Base-by-base conservation (phyloP, 1,140 invertebrate genomes). In the Dufourea novaeangliae region DNA sequence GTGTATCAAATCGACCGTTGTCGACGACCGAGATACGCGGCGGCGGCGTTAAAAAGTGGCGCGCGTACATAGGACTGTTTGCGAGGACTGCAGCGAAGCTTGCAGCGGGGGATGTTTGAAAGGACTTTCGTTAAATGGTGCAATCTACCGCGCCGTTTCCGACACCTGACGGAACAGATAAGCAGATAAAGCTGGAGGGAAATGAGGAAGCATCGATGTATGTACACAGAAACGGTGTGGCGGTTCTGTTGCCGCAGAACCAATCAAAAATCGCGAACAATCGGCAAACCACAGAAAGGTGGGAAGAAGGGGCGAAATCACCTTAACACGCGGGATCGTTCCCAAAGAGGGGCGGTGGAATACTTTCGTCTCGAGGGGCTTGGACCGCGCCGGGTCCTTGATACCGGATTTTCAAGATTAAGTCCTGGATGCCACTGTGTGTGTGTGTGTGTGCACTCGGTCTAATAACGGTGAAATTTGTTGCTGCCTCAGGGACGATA, bases 121-220 rank as follows among this genome's bases (percentile, higher is more conserved):
- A 71, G 59, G 71, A 64, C 77, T 73, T 57, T 70, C 50, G 80
- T 79, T n/a, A 84, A 82, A 86, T 74, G 57, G 64, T 44, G 75
- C 80, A 77, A 85, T 86, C 80, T 76, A 80, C 80, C 29, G 63
- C 78, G 71, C 62, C 83, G 72, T 85, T 86, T 81, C 80, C 81
- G 75, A 75, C 68, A 75, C 27, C 66, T 68, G 78, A 56, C 74
- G 57, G 59, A 77, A 80, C 44, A 61, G 74, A 61, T 56, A 50
- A 17, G 7, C 22, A 70, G 57, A 80, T 76, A 63, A 37, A 52
- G 11, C 29, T 54, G 12, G 4, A 56, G 39, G 39, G 59, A 77
- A 83, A 77, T 34, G 52, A 29, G 64, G 64, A 50, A 76, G 37
- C 73, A 39, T 37, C 52, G 29, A 34, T 44, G 70, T 20, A n/a